Base-by-base conservation (phyloP, 1,140 invertebrate genomes). In the Sycobia sp. region DNA sequence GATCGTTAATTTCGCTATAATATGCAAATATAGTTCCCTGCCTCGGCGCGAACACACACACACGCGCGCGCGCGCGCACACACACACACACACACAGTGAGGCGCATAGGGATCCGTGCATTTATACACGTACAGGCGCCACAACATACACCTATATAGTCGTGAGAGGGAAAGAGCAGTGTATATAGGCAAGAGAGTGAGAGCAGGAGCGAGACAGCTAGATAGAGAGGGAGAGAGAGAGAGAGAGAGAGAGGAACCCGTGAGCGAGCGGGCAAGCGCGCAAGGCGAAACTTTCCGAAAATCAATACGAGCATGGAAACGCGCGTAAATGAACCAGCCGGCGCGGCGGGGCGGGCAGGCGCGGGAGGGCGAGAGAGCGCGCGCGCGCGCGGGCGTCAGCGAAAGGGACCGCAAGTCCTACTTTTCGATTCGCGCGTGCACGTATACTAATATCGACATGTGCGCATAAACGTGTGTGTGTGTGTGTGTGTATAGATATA, bases 231-330 rank as follows among this genome's bases (percentile, higher is more conserved):
- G n/a, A n/a, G n/a, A n/a, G n/a, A n/a, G n/a, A n/a, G n/a, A n/a
- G n/a, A n/a, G n/a, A n/a, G n/a, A n/a, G 49, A 36, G 49, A 53
- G 38, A 44, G 38, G 39, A 32, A 53, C 34, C 50, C 57, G 46
- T 46, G 46, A 36, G 46, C 23, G 34, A 38, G 47, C 32, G 4
- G n/a, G n/a, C n/a, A n/a, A n/a, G n/a, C n/a, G n/a, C n/a, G 61
- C 61, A 60, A 39, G 54, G 55, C 56, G 55, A 65, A 65, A 65
- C 62, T 65, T 64, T 57, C 62, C 62, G 62, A 65, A 65, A 65
- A 65, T 65, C 62, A 65, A 65, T 65, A 65, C 62, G 62, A 64
- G 54, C 46, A 64, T 64, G 62, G 62, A 64, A 64, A 64, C 62
- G 62, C 56, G 62, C 62, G 62, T 54, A 65, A 65, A 65, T 59